A percentile compares a stretch with the other conserved stretches of the same genome.
Evolutionary conservation across 2,888 invertebrate species (phyloP).

Genomic region (Acleris emargana): DNA sequence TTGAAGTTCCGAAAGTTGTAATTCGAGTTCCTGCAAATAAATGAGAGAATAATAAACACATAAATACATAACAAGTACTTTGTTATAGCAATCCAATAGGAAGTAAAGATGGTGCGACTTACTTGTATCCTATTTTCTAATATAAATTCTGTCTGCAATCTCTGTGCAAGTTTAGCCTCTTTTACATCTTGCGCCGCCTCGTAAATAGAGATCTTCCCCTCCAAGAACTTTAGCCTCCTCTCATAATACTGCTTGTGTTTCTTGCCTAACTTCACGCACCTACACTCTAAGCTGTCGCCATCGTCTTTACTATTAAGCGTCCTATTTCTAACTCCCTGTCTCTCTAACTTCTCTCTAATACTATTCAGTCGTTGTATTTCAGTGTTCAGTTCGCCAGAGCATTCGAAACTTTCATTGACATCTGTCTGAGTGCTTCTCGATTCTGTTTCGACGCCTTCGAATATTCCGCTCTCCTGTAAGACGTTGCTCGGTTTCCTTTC

Average conservation of each 20-base stretch:
- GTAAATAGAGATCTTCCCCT: conserved; percentile 86
- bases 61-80: neutral
- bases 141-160: conserved; percentile 85
- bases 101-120: conserved; percentile 31
- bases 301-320: conserved; percentile 71
- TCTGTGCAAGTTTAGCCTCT: conserved; percentile 84
- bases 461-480: conserved; percentile 89
- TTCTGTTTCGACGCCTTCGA: conserved; percentile 84
- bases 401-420: conserved; percentile 80
- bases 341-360: conserved; percentile 85
- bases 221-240: conserved; percentile 85
- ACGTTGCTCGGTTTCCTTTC: conserved; percentile 81
- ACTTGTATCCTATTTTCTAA: conserved; percentile 80
- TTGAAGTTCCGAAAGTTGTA: conserved; percentile 82
- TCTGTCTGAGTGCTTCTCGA: conserved; percentile 83
- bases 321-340: conserved; percentile 81
- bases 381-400: conserved; percentile 81
- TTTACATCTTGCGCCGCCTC: conserved; percentile 86
- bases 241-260: conserved; percentile 86
- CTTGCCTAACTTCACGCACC: conserved; percentile 80
- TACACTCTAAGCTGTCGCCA: conserved; percentile 74
- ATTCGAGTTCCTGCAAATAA: conserved; percentile 74
- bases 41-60: neutral
- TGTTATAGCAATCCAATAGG: neutral
- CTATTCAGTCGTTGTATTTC: conserved; percentile 86